Base-by-base conservation (phyloP, 1,140 invertebrate genomes). In the Heliconius melpomene region DNA sequence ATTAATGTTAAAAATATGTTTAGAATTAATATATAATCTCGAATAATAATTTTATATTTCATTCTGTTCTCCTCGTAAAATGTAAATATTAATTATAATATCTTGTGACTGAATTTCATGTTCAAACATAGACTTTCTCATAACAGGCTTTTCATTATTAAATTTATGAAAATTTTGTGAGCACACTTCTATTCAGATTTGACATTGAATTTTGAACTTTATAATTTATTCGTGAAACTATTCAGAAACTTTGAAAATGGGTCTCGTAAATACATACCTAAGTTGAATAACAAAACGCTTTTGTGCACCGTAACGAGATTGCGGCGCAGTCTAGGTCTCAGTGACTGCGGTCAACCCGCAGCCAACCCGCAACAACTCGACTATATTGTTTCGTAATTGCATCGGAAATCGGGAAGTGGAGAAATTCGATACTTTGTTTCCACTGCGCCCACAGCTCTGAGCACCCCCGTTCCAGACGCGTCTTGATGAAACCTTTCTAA, bases 351-450 rank as follows among this genome's bases (percentile, higher is more conserved):
- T 91, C 90, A 87, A 52, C 50, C 50, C 50, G 50, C 50, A 86
- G 79, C 85, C 79, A 83, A 79, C 84, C 84, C 80, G 85, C 88
- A 84, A 82, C 89, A 87, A 87, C 88, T 85, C 86, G 86, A 87
- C 87, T 85, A 87, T 88, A 88, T 86, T 90, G 89, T 91, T 86
- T 89, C 87, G 91, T 92, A 91, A 94, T 91, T 92, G 88, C 88
- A 85, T 91, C 89, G 91, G 92, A 94, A 94, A 88, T 92, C 90
- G 91, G 90, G 90, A 92, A 90, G 88, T 90, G 87, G 88, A 89
- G 90, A 93, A 93, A 93, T 93, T 91, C 87, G 90, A 93, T 93
- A 93, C 89, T 92, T 90, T 89, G 90, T 93, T 89, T 91, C 89
- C 82, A 76, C 86, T 82, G 80, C 84, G 84, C 87, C 88, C 86